These are phyloP conservation scores for Zingel zingel DNA, from an alignment of 2,113 vertebrate species.

Conservation along the genomic window DNA sequence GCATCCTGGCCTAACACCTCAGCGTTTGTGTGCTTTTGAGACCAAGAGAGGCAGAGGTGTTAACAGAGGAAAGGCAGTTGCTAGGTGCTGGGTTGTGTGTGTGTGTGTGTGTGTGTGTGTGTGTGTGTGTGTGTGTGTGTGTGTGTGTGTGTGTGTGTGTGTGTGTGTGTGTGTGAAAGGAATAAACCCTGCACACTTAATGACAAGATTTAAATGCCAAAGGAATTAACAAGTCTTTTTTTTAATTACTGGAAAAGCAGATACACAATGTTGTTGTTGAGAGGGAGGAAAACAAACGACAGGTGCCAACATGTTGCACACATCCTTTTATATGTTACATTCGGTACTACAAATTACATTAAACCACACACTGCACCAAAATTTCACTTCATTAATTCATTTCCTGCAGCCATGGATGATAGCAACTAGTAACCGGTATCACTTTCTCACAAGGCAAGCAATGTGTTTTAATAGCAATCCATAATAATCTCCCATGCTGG, in stretches of 20 bases:
- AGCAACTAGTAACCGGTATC: not conserved
- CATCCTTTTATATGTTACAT: not conserved
- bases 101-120: constrained; percentile 40
- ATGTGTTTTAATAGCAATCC: not conserved
- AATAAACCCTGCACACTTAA: constrained; percentile 40
- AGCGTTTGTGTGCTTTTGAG: constrained; percentile 71
- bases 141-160: not conserved
- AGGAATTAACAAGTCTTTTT: not conserved
- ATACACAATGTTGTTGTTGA: not conserved
- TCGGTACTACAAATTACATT: not conserved
- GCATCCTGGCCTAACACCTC: constrained; percentile 81
- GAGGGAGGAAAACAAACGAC: constrained; percentile 8
- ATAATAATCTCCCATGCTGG: not conserved
- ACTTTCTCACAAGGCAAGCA: not conserved
- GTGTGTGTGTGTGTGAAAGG: not conserved
- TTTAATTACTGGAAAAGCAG: not conserved
- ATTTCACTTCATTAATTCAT: not conserved
- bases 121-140: constrained; percentile 4
- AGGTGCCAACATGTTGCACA: not conserved
- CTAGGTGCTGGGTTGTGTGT: constrained; percentile 52
- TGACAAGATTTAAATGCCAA: constrained; percentile 15
- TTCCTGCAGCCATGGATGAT: not conserved
- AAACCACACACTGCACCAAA: not conserved
- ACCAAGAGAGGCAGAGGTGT: constrained; percentile 63
- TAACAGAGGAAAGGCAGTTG: constrained; percentile 79